A percentile compares a stretch with the other conserved stretches of the same genome.
These are phyloP conservation scores for Nudaria mundana DNA, from an alignment of 2,888 invertebrate genomes.

Conservation along the genomic window DNA sequence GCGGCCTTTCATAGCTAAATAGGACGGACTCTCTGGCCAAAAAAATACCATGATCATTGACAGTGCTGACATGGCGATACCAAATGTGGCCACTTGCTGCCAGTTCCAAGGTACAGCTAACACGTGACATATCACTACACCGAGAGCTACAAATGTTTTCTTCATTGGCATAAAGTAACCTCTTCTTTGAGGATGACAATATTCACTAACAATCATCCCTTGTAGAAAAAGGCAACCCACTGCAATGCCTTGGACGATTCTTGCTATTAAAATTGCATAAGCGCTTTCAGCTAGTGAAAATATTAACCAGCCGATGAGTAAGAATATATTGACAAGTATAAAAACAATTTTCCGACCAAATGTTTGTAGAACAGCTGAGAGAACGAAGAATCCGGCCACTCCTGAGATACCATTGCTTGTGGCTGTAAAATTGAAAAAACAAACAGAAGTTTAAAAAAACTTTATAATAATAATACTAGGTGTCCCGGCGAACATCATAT, in stretches of 20 bases:
- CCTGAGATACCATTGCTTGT: constrained; percentile 40
- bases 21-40: constrained; percentile 50
- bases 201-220: constrained; percentile 41
- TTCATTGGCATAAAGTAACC: constrained; percentile 43
- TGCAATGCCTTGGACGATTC: constrained; percentile 40
- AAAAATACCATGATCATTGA: constrained; percentile 29
- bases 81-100: constrained; percentile 38
- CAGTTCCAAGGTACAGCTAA: constrained; percentile 36
- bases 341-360: constrained; percentile 39
- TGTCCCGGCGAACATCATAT: too few relatives aligned
- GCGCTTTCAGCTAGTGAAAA: constrained; percentile 35
- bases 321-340: constrained; percentile 19
- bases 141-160: constrained; percentile 31
- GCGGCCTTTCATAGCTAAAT: constrained; percentile 40
- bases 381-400: constrained; percentile 34
- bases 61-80: constrained; percentile 18
- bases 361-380: constrained; percentile 39
- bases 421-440: constrained; percentile 24
- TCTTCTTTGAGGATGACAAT: constrained; percentile 36
- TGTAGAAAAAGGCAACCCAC: constrained; percentile 38
- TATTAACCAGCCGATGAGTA: constrained; percentile 37
- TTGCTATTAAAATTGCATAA: constrained; percentile 30
- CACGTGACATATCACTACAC: constrained; percentile 39
- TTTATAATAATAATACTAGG: too few relatives aligned
- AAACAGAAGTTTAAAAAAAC: not conserved